Conservation (phyloP, 2,888 invertebrate species). For the Falcaria lacertinaria region DNA sequence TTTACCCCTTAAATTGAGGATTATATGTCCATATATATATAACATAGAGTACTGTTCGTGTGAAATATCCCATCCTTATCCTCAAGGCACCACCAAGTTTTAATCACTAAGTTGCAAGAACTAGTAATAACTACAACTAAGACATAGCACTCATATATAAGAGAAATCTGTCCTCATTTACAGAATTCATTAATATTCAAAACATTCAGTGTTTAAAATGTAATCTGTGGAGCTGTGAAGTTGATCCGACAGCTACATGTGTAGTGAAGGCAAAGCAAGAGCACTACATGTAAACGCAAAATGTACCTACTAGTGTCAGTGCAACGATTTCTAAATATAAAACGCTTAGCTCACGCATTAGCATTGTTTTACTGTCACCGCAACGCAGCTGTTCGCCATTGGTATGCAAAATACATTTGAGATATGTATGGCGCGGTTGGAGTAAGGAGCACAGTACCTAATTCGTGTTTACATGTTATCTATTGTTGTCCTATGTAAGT, state of each 20-base stretch:
- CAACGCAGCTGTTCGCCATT: constrained; percentile 17
- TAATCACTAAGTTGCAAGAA: no score
- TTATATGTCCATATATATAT: no score
- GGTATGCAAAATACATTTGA: constrained; percentile 20
- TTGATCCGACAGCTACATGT: background rate
- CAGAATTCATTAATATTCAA: background rate
- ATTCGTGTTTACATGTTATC: no score
- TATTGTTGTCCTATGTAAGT: no score
- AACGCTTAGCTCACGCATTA: constrained; percentile 37
- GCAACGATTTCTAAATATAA: constrained; percentile 33
- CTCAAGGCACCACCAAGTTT: no score
- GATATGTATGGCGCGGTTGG: constrained; percentile 8
- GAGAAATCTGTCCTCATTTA: no score
- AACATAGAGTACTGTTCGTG: no score
- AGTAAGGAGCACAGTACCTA: no score
- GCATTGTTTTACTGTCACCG: constrained; percentile 32
- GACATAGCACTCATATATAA: no score
- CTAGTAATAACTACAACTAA: no score
- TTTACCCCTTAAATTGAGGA: no score
- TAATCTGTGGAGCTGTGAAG: background rate
- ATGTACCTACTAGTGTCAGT: constrained; percentile 10
- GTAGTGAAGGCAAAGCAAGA: background rate
- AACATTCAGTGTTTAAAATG: background rate
- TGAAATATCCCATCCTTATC: no score
- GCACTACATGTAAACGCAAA: background rate